Evolutionary conservation across 2,113 vertebrate genomes (phyloP).

Genomic region (Indicator indicator): DNA sequence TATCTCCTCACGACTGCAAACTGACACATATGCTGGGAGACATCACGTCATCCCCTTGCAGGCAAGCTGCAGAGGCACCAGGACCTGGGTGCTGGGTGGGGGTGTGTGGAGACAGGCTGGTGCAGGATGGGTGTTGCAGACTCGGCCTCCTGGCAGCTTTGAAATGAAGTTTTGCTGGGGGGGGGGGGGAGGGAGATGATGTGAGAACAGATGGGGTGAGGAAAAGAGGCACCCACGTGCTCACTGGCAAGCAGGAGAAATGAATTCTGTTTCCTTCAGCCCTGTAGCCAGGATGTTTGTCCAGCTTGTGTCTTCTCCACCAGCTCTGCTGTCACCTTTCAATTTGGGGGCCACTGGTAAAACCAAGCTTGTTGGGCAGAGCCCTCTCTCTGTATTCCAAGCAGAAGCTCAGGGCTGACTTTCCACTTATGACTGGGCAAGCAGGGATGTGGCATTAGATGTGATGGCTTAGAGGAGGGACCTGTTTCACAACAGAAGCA

Average conservation of each 20-base stretch:
- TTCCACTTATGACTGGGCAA: background rate
- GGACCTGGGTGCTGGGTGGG: background rate
- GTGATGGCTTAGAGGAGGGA: accelerated
- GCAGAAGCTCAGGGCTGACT: background rate
- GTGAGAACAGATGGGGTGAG: conserved; percentile 22
- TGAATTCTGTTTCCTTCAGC: background rate
- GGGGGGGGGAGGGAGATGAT: background rate
- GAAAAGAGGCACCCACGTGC: background rate
- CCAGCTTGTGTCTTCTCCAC: background rate
- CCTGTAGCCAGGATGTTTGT: background rate
- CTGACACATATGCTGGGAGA: background rate
- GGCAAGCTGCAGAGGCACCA: background rate
- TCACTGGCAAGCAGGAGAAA: background rate
- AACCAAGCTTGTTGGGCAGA: background rate
- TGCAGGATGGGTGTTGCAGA: background rate
- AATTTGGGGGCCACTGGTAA: background rate
- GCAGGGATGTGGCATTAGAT: background rate
- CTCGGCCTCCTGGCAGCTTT: background rate
- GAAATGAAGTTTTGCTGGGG: background rate
- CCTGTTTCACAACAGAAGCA: accelerated
- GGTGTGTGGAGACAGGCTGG: background rate
- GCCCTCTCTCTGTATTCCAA: background rate
- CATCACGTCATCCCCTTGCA: background rate
- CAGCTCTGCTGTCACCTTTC: background rate
- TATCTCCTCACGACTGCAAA: background rate